Conservation (phyloP, 2,113 vertebrate genomes). For the Mastomys coucha region DNA sequence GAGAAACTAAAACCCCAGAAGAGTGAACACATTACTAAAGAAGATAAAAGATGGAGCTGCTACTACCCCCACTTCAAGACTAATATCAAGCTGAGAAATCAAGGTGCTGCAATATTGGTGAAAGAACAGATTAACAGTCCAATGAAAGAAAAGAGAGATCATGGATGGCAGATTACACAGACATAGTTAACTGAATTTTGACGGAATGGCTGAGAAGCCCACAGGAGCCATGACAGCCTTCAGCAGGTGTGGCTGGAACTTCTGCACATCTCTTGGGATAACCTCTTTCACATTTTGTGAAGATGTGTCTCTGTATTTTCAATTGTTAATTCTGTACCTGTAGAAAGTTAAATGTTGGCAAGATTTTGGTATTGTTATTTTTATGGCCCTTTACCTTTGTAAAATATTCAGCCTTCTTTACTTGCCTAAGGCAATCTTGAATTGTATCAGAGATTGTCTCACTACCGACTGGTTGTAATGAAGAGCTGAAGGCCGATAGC, state of each 20-base stretch:
- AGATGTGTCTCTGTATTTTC: too few species aligned
- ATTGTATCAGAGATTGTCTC: too few species aligned
- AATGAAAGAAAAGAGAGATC: neutral
- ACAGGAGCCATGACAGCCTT: neutral
- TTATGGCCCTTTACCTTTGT: too few species aligned
- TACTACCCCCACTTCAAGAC: neutral
- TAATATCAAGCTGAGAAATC: neutral
- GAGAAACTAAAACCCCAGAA: neutral
- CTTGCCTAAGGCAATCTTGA: too few species aligned
- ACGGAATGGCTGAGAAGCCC: neutral
- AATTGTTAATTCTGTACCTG: too few species aligned
- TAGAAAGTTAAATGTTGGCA: too few species aligned
- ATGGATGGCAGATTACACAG: neutral
- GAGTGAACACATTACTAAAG: neutral
- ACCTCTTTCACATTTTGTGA: too few species aligned
- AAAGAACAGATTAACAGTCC: neutral
- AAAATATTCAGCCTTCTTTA: too few species aligned
- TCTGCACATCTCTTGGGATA: neutral
- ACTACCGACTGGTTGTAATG: too few species aligned
- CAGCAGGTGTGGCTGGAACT: neutral
- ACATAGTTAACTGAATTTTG: neutral
- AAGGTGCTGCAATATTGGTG: neutral
- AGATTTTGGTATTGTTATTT: too few species aligned
- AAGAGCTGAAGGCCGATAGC: too few species aligned
- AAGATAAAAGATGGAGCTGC: neutral